These are phyloP conservation scores for Hydrotaea diabolus DNA, from an alignment of 2,888 invertebrate genomes.

Conservation along the genomic window DNA sequence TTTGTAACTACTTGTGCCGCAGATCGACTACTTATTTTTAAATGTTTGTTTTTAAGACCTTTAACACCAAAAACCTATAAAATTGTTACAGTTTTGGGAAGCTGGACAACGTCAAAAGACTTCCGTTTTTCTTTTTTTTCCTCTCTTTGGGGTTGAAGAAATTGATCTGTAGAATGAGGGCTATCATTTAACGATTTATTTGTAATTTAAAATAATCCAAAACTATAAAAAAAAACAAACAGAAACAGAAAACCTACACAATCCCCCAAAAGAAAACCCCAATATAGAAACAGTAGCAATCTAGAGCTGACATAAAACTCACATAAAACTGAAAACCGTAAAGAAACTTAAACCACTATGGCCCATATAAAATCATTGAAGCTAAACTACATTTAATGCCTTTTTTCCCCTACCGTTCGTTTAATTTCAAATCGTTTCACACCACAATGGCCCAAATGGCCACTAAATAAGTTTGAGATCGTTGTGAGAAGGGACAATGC, in stretches of 20 bases:
- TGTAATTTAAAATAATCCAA: slow-evolving; percentile 40
- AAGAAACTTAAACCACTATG: not conserved
- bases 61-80: not conserved
- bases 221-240: not conserved
- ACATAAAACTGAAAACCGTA: slow-evolving; percentile 44
- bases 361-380: not conserved
- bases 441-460: not conserved
- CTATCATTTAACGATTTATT: slow-evolving; percentile 32
- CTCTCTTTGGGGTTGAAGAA: too few species aligned
- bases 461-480: not conserved
- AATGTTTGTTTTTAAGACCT: not conserved
- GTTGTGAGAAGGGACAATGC: not conserved
- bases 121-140: slow-evolving; percentile 5
- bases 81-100: not conserved
- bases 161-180: not conserved
- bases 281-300: slow-evolving; percentile 24
- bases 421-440: not conserved
- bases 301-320: not conserved
- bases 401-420: not conserved
- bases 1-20: too few species aligned
- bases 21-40: not conserved
- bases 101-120: not conserved
- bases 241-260: not conserved
- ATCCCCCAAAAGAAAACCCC: not conserved
- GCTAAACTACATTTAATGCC: slow-evolving; percentile 43